Evolutionary conservation across 2,888 invertebrate species (phyloP).

Genomic region (Metalampra italica): DNA sequence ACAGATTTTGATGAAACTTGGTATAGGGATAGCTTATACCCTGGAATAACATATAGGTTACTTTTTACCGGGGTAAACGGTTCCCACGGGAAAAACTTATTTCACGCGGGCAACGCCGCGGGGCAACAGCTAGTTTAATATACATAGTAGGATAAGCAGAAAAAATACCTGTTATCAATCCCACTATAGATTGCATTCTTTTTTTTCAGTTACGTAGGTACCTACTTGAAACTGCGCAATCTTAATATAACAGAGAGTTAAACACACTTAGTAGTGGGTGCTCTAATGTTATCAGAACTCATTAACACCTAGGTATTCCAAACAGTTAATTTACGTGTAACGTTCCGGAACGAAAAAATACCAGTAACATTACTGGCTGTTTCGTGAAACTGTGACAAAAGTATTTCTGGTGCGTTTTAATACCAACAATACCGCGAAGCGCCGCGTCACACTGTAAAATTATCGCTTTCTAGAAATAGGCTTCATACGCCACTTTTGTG

Average conservation of each 20-base stretch:
- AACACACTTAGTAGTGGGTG: background rate
- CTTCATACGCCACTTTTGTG: constrained; percentile 17
- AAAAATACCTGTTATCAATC: too few relatives aligned
- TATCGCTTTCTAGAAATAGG: constrained; percentile 23
- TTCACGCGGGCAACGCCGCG: too few relatives aligned
- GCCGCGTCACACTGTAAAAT: constrained; percentile 22
- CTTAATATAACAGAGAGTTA: background rate
- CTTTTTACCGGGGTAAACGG: too few relatives aligned
- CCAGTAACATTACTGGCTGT: background rate
- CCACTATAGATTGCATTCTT: too few relatives aligned
- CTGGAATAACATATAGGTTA: too few relatives aligned
- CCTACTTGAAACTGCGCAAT: too few relatives aligned
- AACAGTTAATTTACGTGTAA: background rate
- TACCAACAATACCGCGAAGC: constrained; percentile 21
- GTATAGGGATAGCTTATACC: too few relatives aligned
- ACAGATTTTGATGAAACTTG: too few relatives aligned
- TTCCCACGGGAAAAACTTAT: too few relatives aligned
- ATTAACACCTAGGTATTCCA: background rate
- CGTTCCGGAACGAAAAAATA: background rate
- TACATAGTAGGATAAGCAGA: too few relatives aligned
- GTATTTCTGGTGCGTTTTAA: background rate
- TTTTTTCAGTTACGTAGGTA: background rate
- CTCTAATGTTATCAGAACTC: background rate
- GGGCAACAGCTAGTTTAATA: too few relatives aligned
- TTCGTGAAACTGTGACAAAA: constrained; percentile 3